Percentiles rank a stretch among this genome's conserved stretches.
Evolutionary conservation across 2,888 invertebrate genomes (phyloP).

Genomic region (Corythucha ciliata): DNA sequence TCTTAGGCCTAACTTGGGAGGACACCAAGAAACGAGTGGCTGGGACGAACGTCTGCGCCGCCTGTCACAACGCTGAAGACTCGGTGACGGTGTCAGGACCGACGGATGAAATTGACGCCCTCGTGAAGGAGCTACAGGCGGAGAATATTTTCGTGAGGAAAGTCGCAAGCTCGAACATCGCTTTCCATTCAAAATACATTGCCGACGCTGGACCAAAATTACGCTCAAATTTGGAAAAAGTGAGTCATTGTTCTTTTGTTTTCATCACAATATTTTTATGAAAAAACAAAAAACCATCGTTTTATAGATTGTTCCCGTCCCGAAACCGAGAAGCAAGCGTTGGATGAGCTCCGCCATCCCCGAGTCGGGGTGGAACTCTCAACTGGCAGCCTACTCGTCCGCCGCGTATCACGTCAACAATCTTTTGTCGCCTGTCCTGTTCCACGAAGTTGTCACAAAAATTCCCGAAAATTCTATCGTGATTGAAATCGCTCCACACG

Average conservation of each 20-base stretch:
- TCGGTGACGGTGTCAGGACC: conserved; percentile 93
- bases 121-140: conserved; percentile 58
- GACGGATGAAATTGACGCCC: conserved; percentile 53
- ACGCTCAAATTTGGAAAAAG: conserved; percentile 59
- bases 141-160: conserved; percentile 75
- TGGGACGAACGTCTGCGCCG: conserved; percentile 68
- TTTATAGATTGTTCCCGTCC: conserved; percentile 60
- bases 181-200: conserved; percentile 91
- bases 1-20: conserved; percentile 63
- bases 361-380: conserved; percentile 67
- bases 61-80: conserved; percentile 91
- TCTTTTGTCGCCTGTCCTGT: conserved; percentile 81
- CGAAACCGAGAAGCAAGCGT: conserved; percentile 65
- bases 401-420: conserved; percentile 95
- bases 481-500: conserved; percentile 91
- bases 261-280: too few relatives aligned
- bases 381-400: conserved; percentile 71
- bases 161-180: conserved; percentile 78
- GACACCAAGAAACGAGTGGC: conserved; percentile 66
- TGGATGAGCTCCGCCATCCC: conserved; percentile 96
- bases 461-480: conserved; percentile 81
- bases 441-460: conserved; percentile 47
- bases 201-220: conserved; percentile 75
- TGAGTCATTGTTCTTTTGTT: conserved; percentile 27
- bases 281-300: not conserved